Percentiles rank a stretch among this genome's conserved stretches.
Evolutionary conservation across 2,888 invertebrate genomes (phyloP).

Genomic region (Scelioninae gen. 1): DNA sequence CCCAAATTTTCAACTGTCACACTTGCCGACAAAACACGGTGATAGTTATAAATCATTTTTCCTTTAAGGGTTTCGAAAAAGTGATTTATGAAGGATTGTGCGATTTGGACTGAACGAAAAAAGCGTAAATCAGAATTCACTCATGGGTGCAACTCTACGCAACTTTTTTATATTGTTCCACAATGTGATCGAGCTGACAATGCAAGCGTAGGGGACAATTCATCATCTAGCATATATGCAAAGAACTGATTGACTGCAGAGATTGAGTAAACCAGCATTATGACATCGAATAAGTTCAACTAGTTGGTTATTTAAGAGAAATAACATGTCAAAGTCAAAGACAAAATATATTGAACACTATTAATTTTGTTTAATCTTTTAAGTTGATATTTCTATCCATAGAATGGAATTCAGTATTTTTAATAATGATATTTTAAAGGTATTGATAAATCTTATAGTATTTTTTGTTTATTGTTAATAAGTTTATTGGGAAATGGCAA

Average conservation of each 20-base stretch:
- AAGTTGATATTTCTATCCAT: too few relatives aligned
- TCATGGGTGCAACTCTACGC: conserved; percentile 28
- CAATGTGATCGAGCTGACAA: conserved; percentile 30
- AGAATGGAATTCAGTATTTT: too few relatives aligned
- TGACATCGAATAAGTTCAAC: conserved; percentile 25
- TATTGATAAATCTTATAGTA: too few relatives aligned
- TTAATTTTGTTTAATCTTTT: neutral
- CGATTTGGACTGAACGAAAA: conserved; percentile 18
- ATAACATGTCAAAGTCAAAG: neutral
- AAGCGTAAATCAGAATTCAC: conserved; percentile 24
- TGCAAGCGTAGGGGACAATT: conserved; percentile 19
- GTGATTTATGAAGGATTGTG: conserved; percentile 34
- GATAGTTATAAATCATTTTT: conserved; percentile 19
- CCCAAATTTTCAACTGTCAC: neutral
- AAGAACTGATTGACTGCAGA: conserved; percentile 20
- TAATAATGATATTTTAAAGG: too few relatives aligned
- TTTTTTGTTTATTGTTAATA: too few relatives aligned
- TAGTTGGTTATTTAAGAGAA: conserved; percentile 12
- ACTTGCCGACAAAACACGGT: conserved; percentile 7
- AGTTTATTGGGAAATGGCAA: too few relatives aligned
- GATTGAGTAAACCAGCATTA: conserved; percentile 22
- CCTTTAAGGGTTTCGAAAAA: conserved; percentile 28
- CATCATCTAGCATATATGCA: conserved; percentile 24
- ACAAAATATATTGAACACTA: neutral
- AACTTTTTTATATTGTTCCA: conserved; percentile 18